Percentiles rank a stretch among this genome's conserved stretches.
phyloP scores from a whole-genome alignment of 2,888 invertebrate genomes.

The Globia sparganii region DNA sequence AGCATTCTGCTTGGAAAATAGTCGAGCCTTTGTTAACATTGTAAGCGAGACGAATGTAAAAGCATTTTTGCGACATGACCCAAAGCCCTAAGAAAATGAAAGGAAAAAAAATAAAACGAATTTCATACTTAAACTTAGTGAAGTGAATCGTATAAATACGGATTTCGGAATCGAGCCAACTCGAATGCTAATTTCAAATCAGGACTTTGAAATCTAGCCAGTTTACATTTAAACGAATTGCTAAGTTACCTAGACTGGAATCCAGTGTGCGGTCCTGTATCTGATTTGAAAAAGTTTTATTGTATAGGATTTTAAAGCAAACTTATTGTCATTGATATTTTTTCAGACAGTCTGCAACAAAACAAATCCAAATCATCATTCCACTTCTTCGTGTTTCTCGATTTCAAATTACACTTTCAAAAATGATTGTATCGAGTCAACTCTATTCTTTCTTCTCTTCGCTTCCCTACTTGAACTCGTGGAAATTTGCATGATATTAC shows the following conservation, averaged over 20 bases:
- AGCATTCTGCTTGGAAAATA: slow-evolving; percentile 76
- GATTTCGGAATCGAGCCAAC: slow-evolving; percentile 48
- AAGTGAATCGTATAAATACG: slow-evolving; percentile 47
- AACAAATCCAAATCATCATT: neutral
- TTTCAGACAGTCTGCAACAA: neutral
- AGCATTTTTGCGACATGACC: slow-evolving; percentile 83
- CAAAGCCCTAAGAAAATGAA: slow-evolving; percentile 79
- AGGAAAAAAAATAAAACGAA: slow-evolving; percentile 83
- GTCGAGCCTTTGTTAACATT: slow-evolving; percentile 83
- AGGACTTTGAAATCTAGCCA: slow-evolving; percentile 28
- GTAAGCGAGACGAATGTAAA: slow-evolving; percentile 84
- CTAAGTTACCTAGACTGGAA: slow-evolving; percentile 8
- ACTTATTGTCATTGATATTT: neutral
- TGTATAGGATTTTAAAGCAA: neutral
- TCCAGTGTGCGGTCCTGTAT: neutral
- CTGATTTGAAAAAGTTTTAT: neutral
- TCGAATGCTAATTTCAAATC: slow-evolving; percentile 46
- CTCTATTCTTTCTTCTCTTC: slow-evolving; percentile 32
- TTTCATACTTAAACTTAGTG: slow-evolving; percentile 79
- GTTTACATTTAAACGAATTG: slow-evolving; percentile 14
- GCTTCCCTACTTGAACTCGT: slow-evolving; percentile 71
- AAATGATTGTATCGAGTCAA: slow-evolving; percentile 45
- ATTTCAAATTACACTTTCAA: slow-evolving; percentile 18
- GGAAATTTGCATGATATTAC: slow-evolving; percentile 88
- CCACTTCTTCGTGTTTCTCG: neutral